Evolutionary conservation across 2,888 invertebrate species (phyloP).

Genomic region (Aphrophora alni): DNA sequence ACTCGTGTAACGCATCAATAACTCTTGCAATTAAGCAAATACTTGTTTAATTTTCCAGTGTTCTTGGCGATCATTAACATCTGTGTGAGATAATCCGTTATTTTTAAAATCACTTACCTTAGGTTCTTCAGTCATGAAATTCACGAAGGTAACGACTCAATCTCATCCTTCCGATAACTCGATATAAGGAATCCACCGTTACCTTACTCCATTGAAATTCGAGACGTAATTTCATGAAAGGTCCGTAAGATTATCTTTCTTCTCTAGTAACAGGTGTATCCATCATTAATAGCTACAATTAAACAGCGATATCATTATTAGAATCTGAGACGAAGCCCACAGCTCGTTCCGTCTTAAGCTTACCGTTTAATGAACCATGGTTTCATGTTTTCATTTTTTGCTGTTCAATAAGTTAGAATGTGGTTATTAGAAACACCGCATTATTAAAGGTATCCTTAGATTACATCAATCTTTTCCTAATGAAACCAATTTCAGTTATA

Average conservation of each 20-base stretch:
- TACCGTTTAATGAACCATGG: neutral
- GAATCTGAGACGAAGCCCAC: neutral
- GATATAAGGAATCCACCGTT: neutral
- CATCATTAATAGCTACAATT: neutral
- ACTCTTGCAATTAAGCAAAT: too few species aligned
- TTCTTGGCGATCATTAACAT: too few species aligned
- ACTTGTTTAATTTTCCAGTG: too few species aligned
- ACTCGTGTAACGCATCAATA: too few species aligned
- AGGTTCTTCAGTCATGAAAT: too few species aligned
- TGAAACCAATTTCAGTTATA: neutral
- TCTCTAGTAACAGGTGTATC: neutral
- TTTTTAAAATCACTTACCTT: too few species aligned
- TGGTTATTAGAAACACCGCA: neutral
- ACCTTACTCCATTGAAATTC: neutral
- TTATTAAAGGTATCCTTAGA: neutral
- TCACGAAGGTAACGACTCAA: too few species aligned
- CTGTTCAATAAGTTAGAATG: neutral
- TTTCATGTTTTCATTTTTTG: neutral
- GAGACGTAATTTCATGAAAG: neutral
- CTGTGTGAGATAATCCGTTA: too few species aligned
- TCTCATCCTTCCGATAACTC: too few species aligned
- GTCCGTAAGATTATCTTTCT: neutral
- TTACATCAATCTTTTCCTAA: conserved; percentile 3
- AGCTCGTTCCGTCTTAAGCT: neutral
- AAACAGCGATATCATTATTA: neutral